phyloP scores from a whole-genome alignment of 2,797 vertebrate species.

The Coracias cyanogaster region DNA sequence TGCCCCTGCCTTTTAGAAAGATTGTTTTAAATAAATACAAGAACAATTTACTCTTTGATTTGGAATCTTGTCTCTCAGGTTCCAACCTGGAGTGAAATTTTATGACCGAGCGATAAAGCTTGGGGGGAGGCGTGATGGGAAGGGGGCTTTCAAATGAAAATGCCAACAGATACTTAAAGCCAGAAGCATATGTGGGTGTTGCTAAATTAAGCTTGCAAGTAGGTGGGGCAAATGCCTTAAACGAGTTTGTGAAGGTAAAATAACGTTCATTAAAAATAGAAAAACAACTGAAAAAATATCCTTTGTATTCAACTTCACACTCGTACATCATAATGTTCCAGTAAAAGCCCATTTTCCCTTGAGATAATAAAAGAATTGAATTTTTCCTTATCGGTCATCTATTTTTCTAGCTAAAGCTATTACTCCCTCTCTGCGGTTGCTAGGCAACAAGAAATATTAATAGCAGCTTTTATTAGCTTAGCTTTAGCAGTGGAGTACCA shows the following conservation, averaged over 20 bases:
- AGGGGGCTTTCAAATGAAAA: slow-evolving; percentile 63
- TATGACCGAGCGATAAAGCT: slow-evolving; percentile 46
- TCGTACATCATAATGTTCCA: slow-evolving; percentile 98
- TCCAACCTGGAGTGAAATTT: slow-evolving; percentile 61
- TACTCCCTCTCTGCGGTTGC: slow-evolving; percentile 98
- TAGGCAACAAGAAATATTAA: slow-evolving; percentile 99
- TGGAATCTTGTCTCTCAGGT: slow-evolving; percentile 62
- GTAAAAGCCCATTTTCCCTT: slow-evolving; percentile 99
- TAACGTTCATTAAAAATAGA: slow-evolving; percentile 83
- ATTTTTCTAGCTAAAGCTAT: slow-evolving; percentile 99
- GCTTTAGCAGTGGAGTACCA: slow-evolving; percentile 99
- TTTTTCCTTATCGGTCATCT: slow-evolving; percentile 99
- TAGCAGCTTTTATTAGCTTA: slow-evolving; percentile 99
- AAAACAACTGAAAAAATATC: slow-evolving; percentile 80
- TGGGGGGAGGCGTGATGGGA: rapidly evolving
- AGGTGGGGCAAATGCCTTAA: slow-evolving; percentile 67
- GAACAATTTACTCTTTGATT: background rate
- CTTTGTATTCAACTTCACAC: slow-evolving; percentile 88
- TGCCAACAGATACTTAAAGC: slow-evolving; percentile 68
- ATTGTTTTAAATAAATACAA: background rate
- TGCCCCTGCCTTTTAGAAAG: background rate
- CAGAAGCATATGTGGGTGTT: slow-evolving; percentile 62
- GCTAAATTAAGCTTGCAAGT: slow-evolving; percentile 79
- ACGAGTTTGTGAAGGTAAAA: slow-evolving; percentile 79
- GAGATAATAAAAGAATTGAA: slow-evolving; percentile 99